Evolutionary conservation across 2,113 vertebrate species (phyloP).

Genomic region (Lanius ludovicianus): DNA sequence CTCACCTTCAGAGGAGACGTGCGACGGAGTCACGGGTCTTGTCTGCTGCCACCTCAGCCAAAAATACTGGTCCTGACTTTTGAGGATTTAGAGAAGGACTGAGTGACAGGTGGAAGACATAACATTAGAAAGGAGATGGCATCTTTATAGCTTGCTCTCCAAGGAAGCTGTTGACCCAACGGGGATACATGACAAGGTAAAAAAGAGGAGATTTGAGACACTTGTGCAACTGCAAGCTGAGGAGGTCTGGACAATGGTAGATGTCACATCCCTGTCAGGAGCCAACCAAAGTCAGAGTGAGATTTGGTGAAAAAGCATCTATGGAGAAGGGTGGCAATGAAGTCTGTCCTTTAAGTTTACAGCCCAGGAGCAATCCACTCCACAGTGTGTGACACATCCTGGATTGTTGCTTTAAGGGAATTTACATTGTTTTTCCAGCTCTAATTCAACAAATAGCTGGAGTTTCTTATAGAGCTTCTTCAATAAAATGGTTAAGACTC

Average conservation of each 20-base stretch:
- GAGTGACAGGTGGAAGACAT: not conserved
- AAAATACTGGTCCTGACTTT: conserved; percentile 9
- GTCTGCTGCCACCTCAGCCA: not conserved
- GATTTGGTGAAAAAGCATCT: not conserved
- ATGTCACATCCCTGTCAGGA: not conserved
- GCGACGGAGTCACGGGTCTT: not conserved
- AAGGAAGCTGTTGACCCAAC: not conserved
- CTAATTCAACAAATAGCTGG: not conserved
- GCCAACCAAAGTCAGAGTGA: not conserved
- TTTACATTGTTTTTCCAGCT: not conserved
- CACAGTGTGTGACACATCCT: rapidly evolving
- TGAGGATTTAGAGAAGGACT: conserved; percentile 27
- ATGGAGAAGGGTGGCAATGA: not conserved
- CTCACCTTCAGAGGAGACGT: conserved; percentile 36
- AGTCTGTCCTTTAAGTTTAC: not conserved
- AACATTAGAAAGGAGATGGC: not conserved
- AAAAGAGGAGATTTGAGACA: not conserved
- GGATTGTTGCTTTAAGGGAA: not conserved
- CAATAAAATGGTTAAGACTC: not conserved
- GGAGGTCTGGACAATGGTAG: not conserved
- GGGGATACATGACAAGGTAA: rapidly evolving
- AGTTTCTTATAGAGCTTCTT: not conserved
- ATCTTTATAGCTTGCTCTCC: not conserved
- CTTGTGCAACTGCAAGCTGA: not conserved
- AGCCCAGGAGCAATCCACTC: not conserved